phyloP scores from a whole-genome alignment of 2,113 vertebrate genomes.

The Anolis carolinensis region DNA sequence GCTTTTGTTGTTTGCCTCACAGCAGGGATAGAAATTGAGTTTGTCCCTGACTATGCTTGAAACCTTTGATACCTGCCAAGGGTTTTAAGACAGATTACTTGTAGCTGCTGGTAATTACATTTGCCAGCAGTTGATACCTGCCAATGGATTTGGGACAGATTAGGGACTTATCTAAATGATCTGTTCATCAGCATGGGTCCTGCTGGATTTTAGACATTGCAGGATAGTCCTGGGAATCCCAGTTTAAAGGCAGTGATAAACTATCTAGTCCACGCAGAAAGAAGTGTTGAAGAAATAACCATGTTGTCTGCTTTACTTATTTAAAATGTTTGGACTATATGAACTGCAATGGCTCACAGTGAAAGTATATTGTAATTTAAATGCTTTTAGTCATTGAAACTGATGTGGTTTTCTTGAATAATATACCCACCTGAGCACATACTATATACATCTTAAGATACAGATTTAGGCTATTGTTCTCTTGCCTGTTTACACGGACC shows the following conservation, averaged over 20 bases:
- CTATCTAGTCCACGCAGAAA: not conserved
- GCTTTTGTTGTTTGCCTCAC: not conserved
- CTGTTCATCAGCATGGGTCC: not conserved
- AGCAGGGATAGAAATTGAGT: not conserved
- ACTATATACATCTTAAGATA: too few relatives aligned
- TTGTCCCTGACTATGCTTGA: slow-evolving; percentile 2
- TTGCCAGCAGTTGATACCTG: slow-evolving; percentile 17
- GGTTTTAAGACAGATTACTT: slow-evolving; percentile 20
- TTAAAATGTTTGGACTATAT: not conserved
- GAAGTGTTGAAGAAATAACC: not conserved
- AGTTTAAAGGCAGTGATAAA: not conserved
- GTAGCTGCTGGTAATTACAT: slow-evolving; percentile 19
- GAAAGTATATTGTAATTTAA: not conserved
- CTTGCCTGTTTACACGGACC: too few relatives aligned
- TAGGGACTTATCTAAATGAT: slow-evolving; percentile 10
- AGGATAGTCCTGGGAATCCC: not conserved
- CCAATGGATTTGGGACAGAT: slow-evolving; percentile 14
- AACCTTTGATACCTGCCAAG: slow-evolving; percentile 17
- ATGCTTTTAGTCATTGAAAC: too few relatives aligned
- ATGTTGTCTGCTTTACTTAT: not conserved
- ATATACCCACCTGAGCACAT: too few relatives aligned
- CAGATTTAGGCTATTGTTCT: not conserved
- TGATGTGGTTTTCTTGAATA: too few relatives aligned
- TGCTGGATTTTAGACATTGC: not conserved
- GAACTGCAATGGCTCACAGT: not conserved